These are phyloP conservation scores for Neoaliturus tenellus DNA, from an alignment of 2,888 invertebrate genomes.

Conservation along the genomic window DNA sequence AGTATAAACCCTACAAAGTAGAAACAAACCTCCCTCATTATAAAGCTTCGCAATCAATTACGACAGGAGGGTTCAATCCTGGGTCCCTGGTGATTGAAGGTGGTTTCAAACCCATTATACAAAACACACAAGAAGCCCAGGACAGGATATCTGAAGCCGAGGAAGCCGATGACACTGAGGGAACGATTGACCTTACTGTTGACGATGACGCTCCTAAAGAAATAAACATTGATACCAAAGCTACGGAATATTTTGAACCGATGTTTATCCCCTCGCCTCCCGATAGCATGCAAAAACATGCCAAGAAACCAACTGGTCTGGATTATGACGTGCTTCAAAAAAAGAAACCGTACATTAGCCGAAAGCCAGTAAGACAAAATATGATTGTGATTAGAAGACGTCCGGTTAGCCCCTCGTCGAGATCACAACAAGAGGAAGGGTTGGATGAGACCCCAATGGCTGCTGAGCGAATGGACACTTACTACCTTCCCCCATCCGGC, in stretches of 20 bases:
- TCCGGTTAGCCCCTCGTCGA: conserved; percentile 61
- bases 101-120: conserved; percentile 88
- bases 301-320: conserved; percentile 61
- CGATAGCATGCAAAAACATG: conserved; percentile 75
- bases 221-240: conserved; percentile 70
- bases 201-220: conserved; percentile 72
- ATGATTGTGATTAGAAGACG: conserved; percentile 59
- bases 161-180: conserved; percentile 73
- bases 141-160: conserved; percentile 74
- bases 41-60: conserved; percentile 57
- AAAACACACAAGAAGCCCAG: conserved; percentile 75
- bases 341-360: conserved; percentile 54
- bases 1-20: conserved; percentile 39
- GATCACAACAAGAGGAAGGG: conserved; percentile 69
- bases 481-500: conserved; percentile 82
- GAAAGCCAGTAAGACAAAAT: conserved; percentile 62
- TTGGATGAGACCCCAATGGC: conserved; percentile 80
- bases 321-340: conserved; percentile 58
- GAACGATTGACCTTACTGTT: conserved; percentile 69
- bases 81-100: conserved; percentile 88
- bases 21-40: background rate
- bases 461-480: conserved; percentile 82
- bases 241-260: conserved; percentile 83
- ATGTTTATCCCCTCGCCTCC: conserved; percentile 89
- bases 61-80: conserved; percentile 81